Conservation (phyloP, 2,888 invertebrate genomes). For the Steromphala cineraria region DNA sequence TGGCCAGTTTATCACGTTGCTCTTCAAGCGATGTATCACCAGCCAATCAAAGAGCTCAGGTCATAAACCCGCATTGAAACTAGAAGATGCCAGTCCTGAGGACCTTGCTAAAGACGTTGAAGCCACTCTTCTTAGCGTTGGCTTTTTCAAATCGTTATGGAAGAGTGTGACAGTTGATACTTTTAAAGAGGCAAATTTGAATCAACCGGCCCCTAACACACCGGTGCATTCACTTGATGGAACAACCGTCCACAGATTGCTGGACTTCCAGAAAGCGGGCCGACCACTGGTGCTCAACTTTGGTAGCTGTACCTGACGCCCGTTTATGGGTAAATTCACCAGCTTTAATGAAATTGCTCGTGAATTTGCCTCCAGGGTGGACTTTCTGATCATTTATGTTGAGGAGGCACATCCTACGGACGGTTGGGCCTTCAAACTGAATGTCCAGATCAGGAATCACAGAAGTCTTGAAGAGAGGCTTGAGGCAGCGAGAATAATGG, state of each 20-base stretch:
- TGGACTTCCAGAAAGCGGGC: slow-evolving; percentile 44
- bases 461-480: slow-evolving; percentile 48
- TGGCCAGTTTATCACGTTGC: too few relatives aligned
- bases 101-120: slow-evolving; percentile 17
- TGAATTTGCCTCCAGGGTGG: slow-evolving; percentile 52
- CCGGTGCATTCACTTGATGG: slow-evolving; percentile 34
- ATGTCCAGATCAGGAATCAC: slow-evolving; percentile 34
- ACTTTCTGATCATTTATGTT: slow-evolving; percentile 68
- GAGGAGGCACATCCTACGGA: slow-evolving; percentile 68
- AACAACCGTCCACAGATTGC: slow-evolving; percentile 16
- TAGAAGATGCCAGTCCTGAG: neutral
- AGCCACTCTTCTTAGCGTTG: slow-evolving; percentile 7
- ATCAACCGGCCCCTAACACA: slow-evolving; percentile 43
- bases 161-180: slow-evolving; percentile 24
- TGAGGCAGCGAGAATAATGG: slow-evolving; percentile 48
- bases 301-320: slow-evolving; percentile 71
- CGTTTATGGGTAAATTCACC: slow-evolving; percentile 64
- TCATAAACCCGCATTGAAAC: neutral
- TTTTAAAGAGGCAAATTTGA: slow-evolving; percentile 26
- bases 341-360: slow-evolving; percentile 54
- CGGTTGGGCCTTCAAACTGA: slow-evolving; percentile 59
- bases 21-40: too few relatives aligned
- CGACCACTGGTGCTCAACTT: slow-evolving; percentile 66
- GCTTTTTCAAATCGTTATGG: slow-evolving; percentile 20
- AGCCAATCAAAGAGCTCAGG: too few relatives aligned